Base-by-base conservation (phyloP, 2,888 invertebrate genomes). In the Ecliptopera silaceata region DNA sequence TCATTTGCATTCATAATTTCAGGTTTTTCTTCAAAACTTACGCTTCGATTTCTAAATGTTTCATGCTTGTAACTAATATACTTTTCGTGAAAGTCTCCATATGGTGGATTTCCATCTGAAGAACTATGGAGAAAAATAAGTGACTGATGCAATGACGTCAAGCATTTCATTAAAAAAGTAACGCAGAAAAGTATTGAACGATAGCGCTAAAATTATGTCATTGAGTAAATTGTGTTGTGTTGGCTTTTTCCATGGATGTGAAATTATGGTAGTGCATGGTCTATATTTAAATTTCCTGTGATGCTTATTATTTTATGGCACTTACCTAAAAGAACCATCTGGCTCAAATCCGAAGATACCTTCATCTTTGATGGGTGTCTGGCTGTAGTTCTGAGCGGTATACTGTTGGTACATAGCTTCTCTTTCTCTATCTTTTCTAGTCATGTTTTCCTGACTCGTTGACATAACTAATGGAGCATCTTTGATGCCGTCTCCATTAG, bases 41-140 rank as follows among this genome's bases (percentile, higher is more conserved):
- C 94, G 69, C 95, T 95, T 75, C 95, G 93, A 83, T 95, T 95
- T 71, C 95, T 93, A 86, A 95, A 96, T 79, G 94, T 92, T 72
- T 95, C 94, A 73, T 95, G 93, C 88, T 92, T 86, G 91, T 86
- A 91, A 82, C 94, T 95, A 82, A 96, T 94, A 74, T 95, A 92
- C 83, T 95, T 95, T 89, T 96, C 96, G 83, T 96, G 96, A 84
- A 96, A 96, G 80, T 95, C 96, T 91, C 96, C 93, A 76, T 93
- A 93, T 77, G 93, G 86, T 80, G 84, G 89, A 88, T 90, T 91
- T 60, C 91, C 90, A 81, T 91, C 91, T 77, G 92, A 91, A 83
- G 92, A 92, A 89, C 92, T 92, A 92, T 80, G 86, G 86, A 90
- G 86, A 90, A 82, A 88, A 85, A 79, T 68, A 79, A 74, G 82